These are phyloP conservation scores for Boulengeromyrus knoepffleri DNA, from an alignment of 2,113 vertebrate genomes.

Conservation along the genomic window DNA sequence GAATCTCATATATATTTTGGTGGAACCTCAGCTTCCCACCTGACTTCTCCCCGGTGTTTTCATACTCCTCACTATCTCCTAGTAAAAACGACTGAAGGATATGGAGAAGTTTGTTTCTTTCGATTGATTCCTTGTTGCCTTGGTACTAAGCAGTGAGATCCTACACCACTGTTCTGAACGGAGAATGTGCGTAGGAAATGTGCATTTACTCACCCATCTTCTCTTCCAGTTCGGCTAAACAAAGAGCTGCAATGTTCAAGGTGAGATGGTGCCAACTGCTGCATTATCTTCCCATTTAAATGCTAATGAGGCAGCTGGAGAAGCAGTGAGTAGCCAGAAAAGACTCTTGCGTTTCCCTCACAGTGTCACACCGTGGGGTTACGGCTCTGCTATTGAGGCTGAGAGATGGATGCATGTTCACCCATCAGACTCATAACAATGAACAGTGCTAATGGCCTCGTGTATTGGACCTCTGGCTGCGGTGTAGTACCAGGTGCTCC, in stretches of 20 bases:
- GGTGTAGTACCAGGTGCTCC: background rate
- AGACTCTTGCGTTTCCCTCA: slow-evolving; percentile 48
- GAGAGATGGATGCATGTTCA: slow-evolving; percentile 36
- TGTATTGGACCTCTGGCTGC: background rate
- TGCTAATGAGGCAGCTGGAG: slow-evolving; percentile 59
- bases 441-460: background rate
- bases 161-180: background rate
- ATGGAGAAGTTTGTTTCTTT: background rate
- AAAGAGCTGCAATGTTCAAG: slow-evolving; percentile 37
- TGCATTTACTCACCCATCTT: background rate
- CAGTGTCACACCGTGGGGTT: slow-evolving; percentile 46
- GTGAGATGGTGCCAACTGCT: slow-evolving; percentile 38
- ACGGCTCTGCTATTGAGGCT: slow-evolving; percentile 41
- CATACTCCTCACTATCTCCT: background rate
- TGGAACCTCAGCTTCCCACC: background rate
- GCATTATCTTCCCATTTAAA: slow-evolving; percentile 62
- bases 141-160: background rate
- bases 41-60: background rate
- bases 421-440: slow-evolving; percentile 23
- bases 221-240: slow-evolving; percentile 1
- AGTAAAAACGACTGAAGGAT: background rate
- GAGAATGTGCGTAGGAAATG: slow-evolving; percentile 29
- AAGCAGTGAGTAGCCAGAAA: slow-evolving; percentile 32
- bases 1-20: background rate
- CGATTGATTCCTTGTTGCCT: background rate